phyloP scores from a whole-genome alignment of 2,113 vertebrate species.

The Alaudala cheleensis region DNA sequence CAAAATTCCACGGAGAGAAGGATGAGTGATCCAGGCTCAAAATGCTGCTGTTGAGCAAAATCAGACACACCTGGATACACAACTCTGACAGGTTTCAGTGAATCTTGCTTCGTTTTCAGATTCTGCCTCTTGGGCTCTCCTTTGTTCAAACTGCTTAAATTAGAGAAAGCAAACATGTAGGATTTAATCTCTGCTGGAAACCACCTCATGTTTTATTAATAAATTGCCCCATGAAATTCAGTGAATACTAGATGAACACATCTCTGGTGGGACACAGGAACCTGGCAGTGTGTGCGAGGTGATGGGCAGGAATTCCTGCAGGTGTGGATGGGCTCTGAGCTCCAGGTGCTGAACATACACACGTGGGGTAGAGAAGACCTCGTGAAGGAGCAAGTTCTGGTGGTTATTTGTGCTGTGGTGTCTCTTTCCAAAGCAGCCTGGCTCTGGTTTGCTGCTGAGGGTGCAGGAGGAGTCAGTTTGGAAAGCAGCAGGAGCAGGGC shows the following conservation, averaged over 20 bases:
- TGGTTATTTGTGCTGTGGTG: not conserved
- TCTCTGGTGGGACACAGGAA: not conserved
- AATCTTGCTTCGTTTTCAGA: not conserved
- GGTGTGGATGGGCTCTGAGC: not conserved
- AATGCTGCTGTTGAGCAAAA: not conserved
- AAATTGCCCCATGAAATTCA: not conserved
- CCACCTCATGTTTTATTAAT: slow-evolving; percentile 23
- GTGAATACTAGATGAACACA: not conserved
- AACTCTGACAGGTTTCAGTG: not conserved
- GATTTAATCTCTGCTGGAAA: slow-evolving; percentile 24
- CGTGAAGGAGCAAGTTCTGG: not conserved
- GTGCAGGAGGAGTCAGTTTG: not conserved
- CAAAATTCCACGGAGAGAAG: not conserved
- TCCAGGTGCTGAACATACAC: not conserved
- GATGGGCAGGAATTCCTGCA: not conserved
- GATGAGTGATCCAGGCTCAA: not conserved
- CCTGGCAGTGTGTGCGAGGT: not conserved
- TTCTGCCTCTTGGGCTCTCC: not conserved
- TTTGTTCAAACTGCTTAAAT: not conserved
- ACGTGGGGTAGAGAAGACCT: not conserved
- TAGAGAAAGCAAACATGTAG: not conserved
- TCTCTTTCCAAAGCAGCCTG: not conserved
- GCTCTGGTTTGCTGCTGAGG: not conserved
- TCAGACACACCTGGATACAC: not conserved
- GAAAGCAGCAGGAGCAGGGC: not conserved